Base-by-base conservation (phyloP, 2,113 vertebrate species). In the Corapipo altera region DNA sequence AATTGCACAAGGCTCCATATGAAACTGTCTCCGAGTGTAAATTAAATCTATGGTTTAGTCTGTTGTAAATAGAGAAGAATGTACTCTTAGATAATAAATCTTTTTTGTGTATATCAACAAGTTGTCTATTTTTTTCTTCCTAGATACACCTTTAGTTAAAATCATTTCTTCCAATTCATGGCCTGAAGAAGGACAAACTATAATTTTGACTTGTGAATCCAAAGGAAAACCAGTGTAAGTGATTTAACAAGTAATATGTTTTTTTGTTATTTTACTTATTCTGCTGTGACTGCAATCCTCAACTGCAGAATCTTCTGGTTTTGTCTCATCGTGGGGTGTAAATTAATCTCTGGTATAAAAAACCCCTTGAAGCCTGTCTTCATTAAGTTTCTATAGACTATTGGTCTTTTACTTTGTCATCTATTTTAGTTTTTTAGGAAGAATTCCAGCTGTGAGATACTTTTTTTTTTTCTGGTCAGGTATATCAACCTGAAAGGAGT, bases 171-270 rank as follows among this genome's bases (percentile, higher is more conserved):
- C 99, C 35, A 97, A 98, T 95, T 98, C 98, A 87, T 98, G 99
- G 97, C 99, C 99, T 94, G 99, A 99, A 97, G 99, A 99, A 98
- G 99, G 99, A 95, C 98, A 99, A 87, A 98, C 99, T 97, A 98
- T 99, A 97, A 99, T 99, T 98, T 96, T 99, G 98, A 99, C 99
- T 97, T 99, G 99, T 97, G 98, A 98, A 97, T 99, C 99, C 96
- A 99, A 98, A 98, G 99, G 99, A 98, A 99, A 99, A 98, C 99
- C 99, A 92, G 98, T 98, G 99, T 99, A 99, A 99, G 99, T 98
- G 72, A 96, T 96, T 96, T 96, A 97, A 97, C 91, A 92, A 97
- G 77, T 57, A 94, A 92, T 96, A 75, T 85, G 26, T 21, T 82
- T 96, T 41, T 84, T 96, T 96, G 86, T 93, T 89, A 93, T 85